Evolutionary conservation across 1,140 invertebrate species (phyloP), one percentile per base, ranked within the genome.

Genomic region (Calephelis nemesis): DNA sequence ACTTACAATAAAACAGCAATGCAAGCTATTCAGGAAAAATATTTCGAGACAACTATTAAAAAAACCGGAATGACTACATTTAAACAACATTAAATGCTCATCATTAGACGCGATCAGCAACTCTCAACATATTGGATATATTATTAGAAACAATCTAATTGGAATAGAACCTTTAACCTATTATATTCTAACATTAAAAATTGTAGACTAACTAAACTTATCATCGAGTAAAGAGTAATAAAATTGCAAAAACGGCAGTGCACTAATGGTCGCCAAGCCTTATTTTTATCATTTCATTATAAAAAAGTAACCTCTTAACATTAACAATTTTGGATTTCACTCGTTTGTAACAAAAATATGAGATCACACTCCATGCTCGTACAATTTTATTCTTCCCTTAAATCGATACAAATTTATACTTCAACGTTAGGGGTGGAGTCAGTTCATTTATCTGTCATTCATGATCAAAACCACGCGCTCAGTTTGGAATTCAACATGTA

Each of bases 171-270:
- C 72, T 73, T 85, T 82, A 85, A 81, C 82, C 83, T 88, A 84
- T 77, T 72, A 75, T 81, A 84, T 68, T 73, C 76, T 85, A 84
- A 84, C 72, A 81, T 85, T 79, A 30, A 79, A 76, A 78, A 83
- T 79, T 71, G 75, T 79, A 82, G 75, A 78, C 72, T 74, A 84
- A 83, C 74, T 81, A 82, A 87, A 81, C 75, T 79, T 82, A 85
- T 74, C 74, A 81, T 74, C 78, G 82, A 84, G 77, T 63, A 71
- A 77, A 72, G 76, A 71, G 82, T 75, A 74, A 83, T 77, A 77
- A 76, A 75, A 79, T 81, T 77, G 79, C 71, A 68, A 79, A 75
- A 76, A 74, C 67, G 70, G 64, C 58, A 62, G 50, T 58, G 64
- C 64, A 66, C 45, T 65, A 30, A 54, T 64, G 62, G 68, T 75